These are phyloP conservation scores for Lepidocolaptes lacrymiger DNA, from an alignment of 2,797 vertebrate genomes.

Conservation along the genomic window DNA sequence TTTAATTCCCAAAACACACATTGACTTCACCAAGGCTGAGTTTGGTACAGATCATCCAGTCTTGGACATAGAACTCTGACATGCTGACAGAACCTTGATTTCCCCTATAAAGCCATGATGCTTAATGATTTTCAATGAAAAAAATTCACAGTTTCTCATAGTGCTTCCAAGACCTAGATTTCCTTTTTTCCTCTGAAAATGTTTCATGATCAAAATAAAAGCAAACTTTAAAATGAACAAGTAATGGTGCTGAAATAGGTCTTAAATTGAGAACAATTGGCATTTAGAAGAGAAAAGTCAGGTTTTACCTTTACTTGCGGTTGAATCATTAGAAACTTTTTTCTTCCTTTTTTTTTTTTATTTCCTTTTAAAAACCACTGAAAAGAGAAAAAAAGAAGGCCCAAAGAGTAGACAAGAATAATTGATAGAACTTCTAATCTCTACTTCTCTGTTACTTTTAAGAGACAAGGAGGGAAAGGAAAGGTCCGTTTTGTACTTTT, in stretches of 20 bases:
- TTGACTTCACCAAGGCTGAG: not conserved
- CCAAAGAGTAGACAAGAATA: not conserved
- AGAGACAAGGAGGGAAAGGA: not conserved
- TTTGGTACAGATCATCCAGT: not conserved
- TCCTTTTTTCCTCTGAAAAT: not conserved
- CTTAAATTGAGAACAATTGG: not conserved
- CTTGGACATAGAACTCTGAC: not conserved
- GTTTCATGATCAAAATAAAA: not conserved
- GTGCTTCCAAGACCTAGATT: not conserved
- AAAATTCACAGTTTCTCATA: not conserved
- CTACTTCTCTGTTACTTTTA: not conserved
- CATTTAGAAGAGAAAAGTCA: not conserved
- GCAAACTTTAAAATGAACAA: not conserved
- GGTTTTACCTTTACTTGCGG: not conserved
- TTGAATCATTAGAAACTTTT: not conserved
- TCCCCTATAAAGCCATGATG: not conserved
- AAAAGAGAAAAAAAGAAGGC: not conserved
- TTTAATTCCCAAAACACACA: not conserved
- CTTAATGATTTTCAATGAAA: not conserved
- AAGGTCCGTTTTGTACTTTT: not conserved
- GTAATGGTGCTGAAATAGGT: not conserved
- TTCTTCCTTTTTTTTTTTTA: not conserved
- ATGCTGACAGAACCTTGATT: not conserved
- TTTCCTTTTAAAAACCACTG: not conserved
- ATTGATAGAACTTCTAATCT: not conserved